Conservation (phyloP, 2,888 invertebrate genomes). For the Rambutsinella grinnellia region DNA sequence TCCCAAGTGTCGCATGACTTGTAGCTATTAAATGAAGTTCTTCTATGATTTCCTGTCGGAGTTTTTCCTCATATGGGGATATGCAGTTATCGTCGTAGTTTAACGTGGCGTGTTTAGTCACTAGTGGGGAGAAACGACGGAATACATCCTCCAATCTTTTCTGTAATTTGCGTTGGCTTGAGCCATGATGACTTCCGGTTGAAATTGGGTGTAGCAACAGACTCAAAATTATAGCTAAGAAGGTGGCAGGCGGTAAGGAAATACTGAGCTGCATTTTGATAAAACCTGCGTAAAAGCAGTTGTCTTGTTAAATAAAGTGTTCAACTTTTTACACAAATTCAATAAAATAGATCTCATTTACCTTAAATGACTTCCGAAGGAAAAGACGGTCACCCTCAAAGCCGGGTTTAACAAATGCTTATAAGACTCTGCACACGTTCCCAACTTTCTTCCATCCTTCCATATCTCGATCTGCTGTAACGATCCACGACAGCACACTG, state of each 20-base stretch:
- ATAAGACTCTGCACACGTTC: no score
- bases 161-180: slow-evolving; percentile 27
- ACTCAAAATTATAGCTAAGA: slow-evolving; percentile 19
- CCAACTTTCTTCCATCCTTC: no score
- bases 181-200: slow-evolving; percentile 47
- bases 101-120: slow-evolving; percentile 38
- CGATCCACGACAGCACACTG: no score
- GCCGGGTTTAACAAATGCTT: no score
- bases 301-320: no score
- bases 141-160: slow-evolving; percentile 44
- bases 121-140: slow-evolving; percentile 38
- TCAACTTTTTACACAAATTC: no score
- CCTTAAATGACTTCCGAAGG: no score
- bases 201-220: slow-evolving; percentile 29
- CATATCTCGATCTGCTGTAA: no score
- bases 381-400: no score
- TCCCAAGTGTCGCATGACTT: slow-evolving; percentile 8
- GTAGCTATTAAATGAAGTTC: slow-evolving; percentile 40
- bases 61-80: slow-evolving; percentile 45
- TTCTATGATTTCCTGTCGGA: slow-evolving; percentile 42
- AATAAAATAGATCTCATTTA: no score
- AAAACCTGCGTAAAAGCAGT: no score
- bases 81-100: slow-evolving; percentile 35
- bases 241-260: slow-evolving; percentile 28
- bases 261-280: no score